phyloP scores from a whole-genome alignment of 2,113 vertebrate species.

The human (Homo sapiens) region GRCh38 chr13:34467501-34468000 shows the following conservation, averaged over 20 bases:
- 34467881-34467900: not conserved
- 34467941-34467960: not conserved
- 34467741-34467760: not conserved
- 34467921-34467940: not conserved
- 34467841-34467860: not conserved
- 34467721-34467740: not conserved
- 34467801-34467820: not conserved
- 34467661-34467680: not conserved
- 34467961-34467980: too few relatives aligned
- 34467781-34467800: not conserved
- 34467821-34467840: too few relatives aligned
- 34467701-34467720: not conserved
- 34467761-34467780: not conserved
- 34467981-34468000: too few relatives aligned
- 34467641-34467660: not conserved
- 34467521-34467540: conserved; percentile 5
- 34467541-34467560: not conserved
- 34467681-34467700: not conserved
- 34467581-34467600: not conserved
- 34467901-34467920: not conserved
- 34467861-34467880: not conserved
- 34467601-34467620: not conserved
- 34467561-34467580: not conserved
- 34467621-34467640: not conserved
- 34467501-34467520: not conserved